Evolutionary conservation across 2,888 invertebrate genomes (phyloP).

Genomic region (Eretmocerus hayati): DNA sequence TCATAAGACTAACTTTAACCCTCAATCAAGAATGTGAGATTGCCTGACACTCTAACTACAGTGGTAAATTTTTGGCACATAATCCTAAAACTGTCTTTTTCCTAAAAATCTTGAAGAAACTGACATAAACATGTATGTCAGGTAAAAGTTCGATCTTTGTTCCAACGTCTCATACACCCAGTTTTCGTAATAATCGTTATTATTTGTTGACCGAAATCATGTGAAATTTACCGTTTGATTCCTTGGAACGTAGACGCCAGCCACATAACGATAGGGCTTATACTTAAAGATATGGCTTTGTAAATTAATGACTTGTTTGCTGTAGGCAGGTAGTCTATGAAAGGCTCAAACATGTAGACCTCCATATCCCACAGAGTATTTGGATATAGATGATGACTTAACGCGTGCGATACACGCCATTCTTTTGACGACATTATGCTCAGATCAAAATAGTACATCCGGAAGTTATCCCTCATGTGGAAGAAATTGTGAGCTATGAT

Average conservation of each 20-base stretch:
- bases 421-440: conserved; percentile 60
- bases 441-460: conserved; percentile 72
- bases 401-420: conserved; percentile 67
- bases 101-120: background rate
- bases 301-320: conserved; percentile 45
- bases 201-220: no score
- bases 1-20: no score
- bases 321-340: conserved; percentile 59
- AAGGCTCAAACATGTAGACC: conserved; percentile 61
- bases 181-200: no score
- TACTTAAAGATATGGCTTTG: conserved; percentile 51
- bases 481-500: conserved; percentile 70
- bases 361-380: conserved; percentile 72
- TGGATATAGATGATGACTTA: conserved; percentile 74
- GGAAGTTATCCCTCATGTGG: conserved; percentile 67
- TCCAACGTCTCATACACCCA: no score
- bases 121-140: no score
- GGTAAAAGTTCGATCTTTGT: no score
- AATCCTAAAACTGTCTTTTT: no score
- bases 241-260: conserved; percentile 42
- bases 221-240: conserved; percentile 44
- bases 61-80: no score
- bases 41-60: no score
- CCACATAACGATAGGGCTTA: conserved; percentile 49
- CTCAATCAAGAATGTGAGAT: no score